Conservation (phyloP, 2,797 vertebrate genomes). For the Chloroceryle inda region DNA sequence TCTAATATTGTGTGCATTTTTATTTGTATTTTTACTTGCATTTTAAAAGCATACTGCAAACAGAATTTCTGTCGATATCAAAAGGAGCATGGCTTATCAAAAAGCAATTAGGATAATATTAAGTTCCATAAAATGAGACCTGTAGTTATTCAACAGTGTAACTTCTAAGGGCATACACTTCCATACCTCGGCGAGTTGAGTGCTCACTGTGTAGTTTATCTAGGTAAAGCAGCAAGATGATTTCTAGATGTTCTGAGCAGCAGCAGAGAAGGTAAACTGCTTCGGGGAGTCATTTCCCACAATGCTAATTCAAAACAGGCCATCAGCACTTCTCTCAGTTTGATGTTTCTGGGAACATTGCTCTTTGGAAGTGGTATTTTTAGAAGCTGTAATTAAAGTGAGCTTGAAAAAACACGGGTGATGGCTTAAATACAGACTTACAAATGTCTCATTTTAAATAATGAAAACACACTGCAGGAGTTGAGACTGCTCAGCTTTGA, state of each 20-base stretch:
- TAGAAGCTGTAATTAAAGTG: conserved; percentile 56
- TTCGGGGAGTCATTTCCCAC: background rate
- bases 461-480: background rate
- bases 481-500: background rate
- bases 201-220: background rate
- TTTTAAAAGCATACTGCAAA: background rate
- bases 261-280: background rate
- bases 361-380: conserved; percentile 33
- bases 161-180: background rate
- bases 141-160: background rate
- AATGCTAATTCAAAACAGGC: background rate
- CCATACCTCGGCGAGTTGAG: background rate
- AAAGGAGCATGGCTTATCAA: background rate
- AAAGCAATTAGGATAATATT: background rate
- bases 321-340: background rate
- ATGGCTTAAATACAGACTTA: conserved; percentile 10
- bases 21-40: background rate
- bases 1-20: background rate
- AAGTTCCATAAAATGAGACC: background rate
- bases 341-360: conserved; percentile 33
- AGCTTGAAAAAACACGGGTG: background rate
- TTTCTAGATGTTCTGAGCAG: background rate
- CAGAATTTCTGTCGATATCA: background rate
- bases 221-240: background rate
- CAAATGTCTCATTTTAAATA: conserved; percentile 27